Percentiles rank a stretch among this genome's conserved stretches.
Conservation (phyloP, 2,888 invertebrate genomes). For the Ophion ventricosus region DNA sequence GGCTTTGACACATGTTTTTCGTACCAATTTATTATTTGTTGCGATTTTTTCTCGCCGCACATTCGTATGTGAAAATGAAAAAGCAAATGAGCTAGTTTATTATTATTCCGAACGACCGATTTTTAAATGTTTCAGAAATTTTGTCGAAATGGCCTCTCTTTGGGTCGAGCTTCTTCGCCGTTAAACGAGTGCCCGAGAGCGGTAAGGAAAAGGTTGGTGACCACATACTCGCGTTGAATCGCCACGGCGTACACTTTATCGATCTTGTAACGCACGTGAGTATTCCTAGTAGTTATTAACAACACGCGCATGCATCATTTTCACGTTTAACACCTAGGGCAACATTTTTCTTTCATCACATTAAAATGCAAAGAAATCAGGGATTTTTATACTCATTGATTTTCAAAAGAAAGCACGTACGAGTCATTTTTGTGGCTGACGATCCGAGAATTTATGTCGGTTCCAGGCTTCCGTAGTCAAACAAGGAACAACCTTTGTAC, state of each 20-base stretch:
- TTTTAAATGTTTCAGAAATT: slow-evolving; percentile 87
- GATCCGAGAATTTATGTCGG: too few species aligned
- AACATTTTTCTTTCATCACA: neutral
- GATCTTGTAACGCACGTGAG: slow-evolving; percentile 94
- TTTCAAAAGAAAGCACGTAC: too few species aligned
- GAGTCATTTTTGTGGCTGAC: too few species aligned
- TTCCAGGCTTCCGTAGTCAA: too few species aligned
- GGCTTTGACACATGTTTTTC: too few species aligned
- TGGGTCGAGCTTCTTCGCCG: slow-evolving; percentile 99
- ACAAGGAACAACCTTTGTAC: too few species aligned
- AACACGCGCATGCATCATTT: neutral
- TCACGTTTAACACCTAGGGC: neutral
- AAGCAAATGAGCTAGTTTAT: neutral
- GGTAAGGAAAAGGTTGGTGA: slow-evolving; percentile 88
- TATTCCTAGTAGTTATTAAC: slow-evolving; percentile 53
- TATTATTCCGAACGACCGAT: neutral
- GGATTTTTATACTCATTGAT: too few species aligned
- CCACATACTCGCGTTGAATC: slow-evolving; percentile 96
- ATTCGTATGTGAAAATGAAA: neutral
- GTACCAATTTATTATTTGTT: too few species aligned
- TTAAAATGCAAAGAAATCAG: neutral
- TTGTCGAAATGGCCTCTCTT: slow-evolving; percentile 97
- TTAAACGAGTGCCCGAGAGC: slow-evolving; percentile 89
- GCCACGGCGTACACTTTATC: slow-evolving; percentile 96
- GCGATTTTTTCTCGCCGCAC: neutral